A percentile compares a stretch with the other conserved stretches of the same genome.
Conservation (phyloP, 1,140 invertebrate genomes). For the Trichonephila inaurata region DNA sequence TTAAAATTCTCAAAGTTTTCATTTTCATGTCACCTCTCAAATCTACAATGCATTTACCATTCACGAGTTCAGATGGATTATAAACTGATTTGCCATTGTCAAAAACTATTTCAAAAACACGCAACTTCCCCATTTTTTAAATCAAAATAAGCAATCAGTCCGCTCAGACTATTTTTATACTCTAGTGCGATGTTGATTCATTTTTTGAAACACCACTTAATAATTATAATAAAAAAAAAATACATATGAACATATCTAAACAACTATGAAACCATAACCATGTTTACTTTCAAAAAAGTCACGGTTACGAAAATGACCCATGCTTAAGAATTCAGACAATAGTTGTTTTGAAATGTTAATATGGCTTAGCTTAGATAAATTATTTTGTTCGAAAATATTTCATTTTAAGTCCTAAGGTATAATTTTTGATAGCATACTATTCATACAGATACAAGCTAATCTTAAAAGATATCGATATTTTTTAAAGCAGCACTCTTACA, state of each 20-base stretch:
- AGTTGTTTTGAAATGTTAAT: background rate
- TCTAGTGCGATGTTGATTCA: slow-evolving; percentile 32
- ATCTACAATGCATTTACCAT: slow-evolving; percentile 82
- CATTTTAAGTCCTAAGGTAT: too few relatives aligned
- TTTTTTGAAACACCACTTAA: background rate
- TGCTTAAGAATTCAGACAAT: background rate
- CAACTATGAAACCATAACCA: slow-evolving; percentile 48
- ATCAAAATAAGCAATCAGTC: background rate
- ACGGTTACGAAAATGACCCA: slow-evolving; percentile 1
- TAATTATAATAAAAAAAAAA: slow-evolving; percentile 5
- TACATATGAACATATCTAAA: slow-evolving; percentile 18
- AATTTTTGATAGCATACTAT: too few relatives aligned
- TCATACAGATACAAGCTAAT: too few relatives aligned
- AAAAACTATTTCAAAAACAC: slow-evolving; percentile 82
- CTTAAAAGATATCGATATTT: background rate
- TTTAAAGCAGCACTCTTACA: background rate
- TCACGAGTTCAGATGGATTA: slow-evolving; percentile 82
- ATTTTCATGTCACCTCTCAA: slow-evolving; percentile 82
- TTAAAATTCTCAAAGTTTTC: slow-evolving; percentile 81
- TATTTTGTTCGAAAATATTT: background rate
- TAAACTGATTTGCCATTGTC: slow-evolving; percentile 81
- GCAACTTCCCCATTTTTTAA: slow-evolving; percentile 82
- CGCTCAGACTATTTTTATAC: slow-evolving; percentile 16
- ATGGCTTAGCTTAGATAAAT: background rate
- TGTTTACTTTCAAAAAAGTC: slow-evolving; percentile 48